phyloP scores from a whole-genome alignment of 2,888 invertebrate genomes.

The Heliconius erato region DNA sequence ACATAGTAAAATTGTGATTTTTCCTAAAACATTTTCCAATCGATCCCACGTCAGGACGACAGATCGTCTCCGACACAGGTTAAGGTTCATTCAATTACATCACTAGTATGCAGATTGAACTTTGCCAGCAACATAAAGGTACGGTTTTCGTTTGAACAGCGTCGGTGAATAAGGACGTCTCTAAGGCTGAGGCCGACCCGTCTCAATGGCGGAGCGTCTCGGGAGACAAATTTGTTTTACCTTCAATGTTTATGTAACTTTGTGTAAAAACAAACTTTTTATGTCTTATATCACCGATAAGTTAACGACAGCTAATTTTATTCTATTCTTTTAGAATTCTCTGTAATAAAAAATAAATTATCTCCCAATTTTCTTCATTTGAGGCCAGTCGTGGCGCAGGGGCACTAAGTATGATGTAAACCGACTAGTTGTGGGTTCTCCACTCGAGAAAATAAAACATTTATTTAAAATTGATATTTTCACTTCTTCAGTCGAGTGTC shows the following conservation, averaged over 20 bases:
- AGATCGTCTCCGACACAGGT: conserved; percentile 15
- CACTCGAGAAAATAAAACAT: no score
- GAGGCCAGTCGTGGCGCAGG: no score
- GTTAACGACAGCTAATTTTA: neutral
- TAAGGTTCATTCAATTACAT: conserved; percentile 3
- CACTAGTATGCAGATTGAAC: conserved; percentile 1
- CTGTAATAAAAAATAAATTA: neutral
- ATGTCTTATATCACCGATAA: neutral
- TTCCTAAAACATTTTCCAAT: neutral
- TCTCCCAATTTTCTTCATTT: no score
- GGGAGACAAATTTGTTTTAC: conserved; percentile 19
- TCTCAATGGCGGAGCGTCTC: conserved; percentile 22
- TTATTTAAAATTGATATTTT: no score
- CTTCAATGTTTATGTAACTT: neutral
- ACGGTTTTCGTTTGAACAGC: conserved; percentile 10
- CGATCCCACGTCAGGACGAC: neutral
- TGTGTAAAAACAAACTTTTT: neutral
- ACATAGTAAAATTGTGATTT: no score
- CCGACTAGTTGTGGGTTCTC: no score
- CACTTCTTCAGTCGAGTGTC: no score
- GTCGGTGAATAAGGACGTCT: neutral
- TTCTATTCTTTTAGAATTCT: neutral
- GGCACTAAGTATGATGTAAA: no score
- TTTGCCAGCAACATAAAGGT: conserved; percentile 2
- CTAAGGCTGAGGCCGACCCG: neutral